Percentiles rank a stretch among this genome's conserved stretches.
These are phyloP conservation scores for Cololabis saira DNA, from an alignment of 2,113 vertebrate species.

Conservation along the genomic window DNA sequence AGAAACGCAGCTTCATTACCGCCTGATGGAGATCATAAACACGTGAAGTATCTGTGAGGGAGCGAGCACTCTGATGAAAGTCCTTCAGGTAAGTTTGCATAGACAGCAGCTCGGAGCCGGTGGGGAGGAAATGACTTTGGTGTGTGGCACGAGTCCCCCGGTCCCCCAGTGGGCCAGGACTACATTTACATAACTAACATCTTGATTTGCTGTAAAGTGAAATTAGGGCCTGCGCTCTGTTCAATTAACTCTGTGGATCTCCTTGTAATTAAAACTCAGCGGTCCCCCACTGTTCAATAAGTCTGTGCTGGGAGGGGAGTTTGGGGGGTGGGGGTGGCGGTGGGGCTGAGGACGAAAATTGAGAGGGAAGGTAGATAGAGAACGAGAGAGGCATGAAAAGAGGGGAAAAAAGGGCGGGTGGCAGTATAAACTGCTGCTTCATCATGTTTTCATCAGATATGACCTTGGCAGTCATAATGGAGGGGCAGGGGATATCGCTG, in stretches of 20 bases:
- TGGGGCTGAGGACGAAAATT: background rate
- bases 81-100: conserved; percentile 56
- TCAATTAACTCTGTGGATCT: conserved; percentile 76
- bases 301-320: conserved; percentile 52
- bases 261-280: conserved; percentile 77
- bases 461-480: conserved; percentile 78
- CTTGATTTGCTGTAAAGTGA: conserved; percentile 79
- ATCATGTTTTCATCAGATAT: conserved; percentile 81
- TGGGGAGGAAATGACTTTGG: conserved; percentile 65
- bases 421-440: conserved; percentile 77
- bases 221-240: conserved; percentile 73
- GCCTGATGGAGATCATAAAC: conserved; percentile 21
- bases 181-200: conserved; percentile 80
- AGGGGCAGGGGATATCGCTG: conserved; percentile 67
- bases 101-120: conserved; percentile 43
- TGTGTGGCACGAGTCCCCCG: conserved; percentile 58
- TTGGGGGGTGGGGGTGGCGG: background rate
- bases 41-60: conserved; percentile 18
- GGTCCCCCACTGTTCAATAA: conserved; percentile 73
- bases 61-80: conserved; percentile 35
- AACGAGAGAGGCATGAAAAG: conserved; percentile 1
- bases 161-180: conserved; percentile 44
- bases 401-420: conserved; percentile 26
- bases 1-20: conserved; percentile 19
- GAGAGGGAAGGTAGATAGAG: conserved; percentile 17